Evolutionary conservation across 2,888 invertebrate genomes (phyloP), one percentile per base, ranked within the genome.

Genomic region (Monochamus alternatus): DNA sequence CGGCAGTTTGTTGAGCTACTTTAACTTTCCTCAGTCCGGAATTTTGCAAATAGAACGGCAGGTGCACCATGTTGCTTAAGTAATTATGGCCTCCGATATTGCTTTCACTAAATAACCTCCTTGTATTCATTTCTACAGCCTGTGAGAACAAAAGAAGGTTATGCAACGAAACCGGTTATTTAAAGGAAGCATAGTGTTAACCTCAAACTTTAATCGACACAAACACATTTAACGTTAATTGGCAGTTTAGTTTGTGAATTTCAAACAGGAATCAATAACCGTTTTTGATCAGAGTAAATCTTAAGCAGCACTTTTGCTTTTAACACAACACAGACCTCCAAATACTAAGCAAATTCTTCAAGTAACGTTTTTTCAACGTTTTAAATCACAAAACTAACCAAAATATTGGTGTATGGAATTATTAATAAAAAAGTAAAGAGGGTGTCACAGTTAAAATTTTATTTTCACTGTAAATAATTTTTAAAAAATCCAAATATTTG

Each of bases 1-100:
- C 88, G 0, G 96, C 94, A 0, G 95, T 94, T 88, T 95, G 95
- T 88, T 96, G 96, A 0, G 97, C 97, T 5, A 94, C 91, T 88
- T 96, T 96, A 2, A 97, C 96, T 83, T 96, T 94, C 0, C 98
- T 92, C 76, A 99, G 89, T 9, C 98, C 98, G 0, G 98, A 97
- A 90, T 98, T 98, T 91, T 99, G 99, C 75, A 99, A 91, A 89
- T 97, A 99, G 90, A 99, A 99, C 0, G 99, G 99, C 85, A 99
- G 91, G 88, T 98, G 99, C 32, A 99, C 97, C 91, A 99, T 94
- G 88, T 99, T 99, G 79, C 97, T 93, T 66, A 98, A 90, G 87
- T 98, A 98, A 89, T 96, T 96, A 91, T 98, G 97, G 0, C 98
- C 98, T 76, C 97, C 97, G 82, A 98, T 97, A 88, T 95, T 96